These are phyloP conservation scores for Maccullochella peelii DNA, from an alignment of 2,113 vertebrate species.

Conservation along the genomic window DNA sequence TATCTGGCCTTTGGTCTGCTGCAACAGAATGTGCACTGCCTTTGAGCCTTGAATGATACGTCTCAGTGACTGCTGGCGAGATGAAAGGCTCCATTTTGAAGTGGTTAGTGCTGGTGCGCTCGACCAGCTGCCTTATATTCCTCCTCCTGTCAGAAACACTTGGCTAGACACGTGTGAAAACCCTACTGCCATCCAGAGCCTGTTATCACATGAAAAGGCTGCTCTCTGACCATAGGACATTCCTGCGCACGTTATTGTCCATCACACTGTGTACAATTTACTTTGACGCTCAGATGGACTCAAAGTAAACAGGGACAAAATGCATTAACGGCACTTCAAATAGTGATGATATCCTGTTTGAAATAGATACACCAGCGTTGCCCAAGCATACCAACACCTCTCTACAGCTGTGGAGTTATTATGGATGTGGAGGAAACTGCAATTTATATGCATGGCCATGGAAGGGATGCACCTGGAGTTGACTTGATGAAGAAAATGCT, in stretches of 20 bases:
- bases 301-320: constrained; percentile 54
- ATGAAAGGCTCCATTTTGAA: constrained; percentile 77
- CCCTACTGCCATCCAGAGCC: constrained; percentile 57
- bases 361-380: constrained; percentile 33
- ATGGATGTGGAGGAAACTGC: not conserved
- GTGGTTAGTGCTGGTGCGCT: constrained; percentile 64
- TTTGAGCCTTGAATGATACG: constrained; percentile 69
- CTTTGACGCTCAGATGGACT: constrained; percentile 39
- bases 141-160: constrained; percentile 73
- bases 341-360: constrained; percentile 48
- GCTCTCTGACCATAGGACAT: constrained; percentile 62
- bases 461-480: constrained; percentile 39
- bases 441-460: constrained; percentile 45
- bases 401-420: constrained; percentile 39
- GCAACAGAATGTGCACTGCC: constrained; percentile 33
- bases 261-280: constrained; percentile 52
- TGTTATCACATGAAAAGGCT: constrained; percentile 75
- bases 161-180: constrained; percentile 65
- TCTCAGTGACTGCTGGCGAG: constrained; percentile 65
- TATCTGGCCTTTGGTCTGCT: constrained; percentile 38
- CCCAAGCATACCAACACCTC: not conserved
- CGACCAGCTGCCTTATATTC: constrained; percentile 61
- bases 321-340: constrained; percentile 29
- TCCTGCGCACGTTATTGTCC: constrained; percentile 62
- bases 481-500: constrained; percentile 47